These are phyloP conservation scores for Rhagophthalmus giganteus DNA, from an alignment of 2,888 invertebrate genomes.

Conservation along the genomic window DNA sequence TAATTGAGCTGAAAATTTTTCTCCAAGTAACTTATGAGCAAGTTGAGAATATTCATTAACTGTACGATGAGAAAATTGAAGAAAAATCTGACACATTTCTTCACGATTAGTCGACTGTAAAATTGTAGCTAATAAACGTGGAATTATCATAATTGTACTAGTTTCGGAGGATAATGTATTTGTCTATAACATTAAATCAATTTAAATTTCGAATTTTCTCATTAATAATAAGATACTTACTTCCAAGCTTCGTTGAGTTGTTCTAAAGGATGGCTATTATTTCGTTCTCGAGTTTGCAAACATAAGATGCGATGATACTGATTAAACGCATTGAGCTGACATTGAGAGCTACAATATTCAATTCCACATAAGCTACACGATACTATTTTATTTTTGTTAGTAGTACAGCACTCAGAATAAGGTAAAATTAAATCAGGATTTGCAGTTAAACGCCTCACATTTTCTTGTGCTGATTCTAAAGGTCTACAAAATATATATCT, in stretches of 20 bases:
- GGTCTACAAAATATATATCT: slow-evolving; percentile 61
- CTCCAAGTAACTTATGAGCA: slow-evolving; percentile 83
- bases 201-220: too few relatives aligned
- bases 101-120: slow-evolving; percentile 70
- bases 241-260: slow-evolving; percentile 86
- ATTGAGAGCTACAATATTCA: slow-evolving; percentile 75
- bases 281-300: slow-evolving; percentile 62
- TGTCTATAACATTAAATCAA: slow-evolving; percentile 70
- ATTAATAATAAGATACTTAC: slow-evolving; percentile 59
- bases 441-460: slow-evolving; percentile 75
- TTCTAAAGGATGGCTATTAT: slow-evolving; percentile 75
- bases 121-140: slow-evolving; percentile 79
- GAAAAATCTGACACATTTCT: slow-evolving; percentile 60
- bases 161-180: slow-evolving; percentile 97
- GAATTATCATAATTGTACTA: slow-evolving; percentile 80
- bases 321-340: slow-evolving; percentile 63
- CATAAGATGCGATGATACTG: slow-evolving; percentile 80
- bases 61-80: slow-evolving; percentile 77
- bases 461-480: slow-evolving; percentile 86
- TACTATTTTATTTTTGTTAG: slow-evolving; percentile 61
- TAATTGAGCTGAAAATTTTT: slow-evolving; percentile 75
- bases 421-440: slow-evolving; percentile 73
- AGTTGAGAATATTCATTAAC: slow-evolving; percentile 81
- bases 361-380: slow-evolving; percentile 76
- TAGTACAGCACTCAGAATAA: slow-evolving; percentile 68